These are phyloP conservation scores for Rissa tridactyla DNA, from an alignment of 2,113 vertebrate species.

Conservation along the genomic window DNA sequence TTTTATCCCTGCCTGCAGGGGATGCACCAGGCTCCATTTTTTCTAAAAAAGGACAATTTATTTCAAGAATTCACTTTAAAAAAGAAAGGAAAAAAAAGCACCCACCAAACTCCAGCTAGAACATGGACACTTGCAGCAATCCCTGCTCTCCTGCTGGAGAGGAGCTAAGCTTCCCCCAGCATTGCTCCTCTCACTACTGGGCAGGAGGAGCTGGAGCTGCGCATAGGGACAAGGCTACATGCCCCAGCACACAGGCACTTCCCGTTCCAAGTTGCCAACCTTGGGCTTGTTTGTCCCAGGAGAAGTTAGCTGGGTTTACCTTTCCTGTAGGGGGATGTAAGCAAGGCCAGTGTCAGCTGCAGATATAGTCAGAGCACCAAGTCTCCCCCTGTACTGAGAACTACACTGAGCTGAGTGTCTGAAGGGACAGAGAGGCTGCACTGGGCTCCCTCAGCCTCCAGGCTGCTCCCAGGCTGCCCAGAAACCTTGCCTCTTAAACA, in stretches of 20 bases:
- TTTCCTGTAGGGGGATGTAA: not conserved
- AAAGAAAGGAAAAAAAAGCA: not conserved
- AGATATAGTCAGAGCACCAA: not conserved
- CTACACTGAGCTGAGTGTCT: not conserved
- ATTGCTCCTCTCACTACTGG: not conserved
- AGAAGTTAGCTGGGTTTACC: not conserved
- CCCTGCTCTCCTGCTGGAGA: not conserved
- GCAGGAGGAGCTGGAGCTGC: not conserved
- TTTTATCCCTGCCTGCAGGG: constrained; percentile 54
- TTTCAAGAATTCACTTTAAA: not conserved
- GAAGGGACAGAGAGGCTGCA: not conserved
- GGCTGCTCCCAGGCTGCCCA: not conserved
- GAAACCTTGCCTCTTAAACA: not conserved
- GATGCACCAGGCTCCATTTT: constrained; percentile 1
- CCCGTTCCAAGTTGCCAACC: accelerated
- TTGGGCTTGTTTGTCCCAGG: not conserved
- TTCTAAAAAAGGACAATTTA: not conserved
- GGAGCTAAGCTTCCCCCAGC: not conserved
- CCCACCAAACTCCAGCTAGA: not conserved
- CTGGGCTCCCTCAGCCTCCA: not conserved
- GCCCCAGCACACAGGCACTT: not conserved
- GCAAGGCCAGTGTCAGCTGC: not conserved
- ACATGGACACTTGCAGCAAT: not conserved
- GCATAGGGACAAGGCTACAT: not conserved
- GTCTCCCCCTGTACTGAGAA: not conserved